These are phyloP conservation scores for Craniophora ligustri DNA, from an alignment of 2,888 invertebrate genomes.

Conservation along the genomic window DNA sequence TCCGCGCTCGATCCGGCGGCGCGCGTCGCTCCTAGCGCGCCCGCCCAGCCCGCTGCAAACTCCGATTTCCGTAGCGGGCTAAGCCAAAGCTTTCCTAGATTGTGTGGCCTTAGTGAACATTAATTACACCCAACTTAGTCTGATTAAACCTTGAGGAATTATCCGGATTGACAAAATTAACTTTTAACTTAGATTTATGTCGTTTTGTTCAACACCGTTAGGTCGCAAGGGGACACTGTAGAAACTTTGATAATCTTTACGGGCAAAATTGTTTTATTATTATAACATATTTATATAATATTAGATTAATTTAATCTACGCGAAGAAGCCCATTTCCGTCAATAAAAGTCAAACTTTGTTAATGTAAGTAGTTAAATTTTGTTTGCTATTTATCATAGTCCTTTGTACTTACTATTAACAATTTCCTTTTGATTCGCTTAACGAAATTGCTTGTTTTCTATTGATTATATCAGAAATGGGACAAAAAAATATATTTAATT, in stretches of 20 bases:
- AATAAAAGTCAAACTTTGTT: slow-evolving; percentile 22
- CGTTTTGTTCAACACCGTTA: slow-evolving; percentile 59
- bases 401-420: slow-evolving; percentile 10
- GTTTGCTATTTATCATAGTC: slow-evolving; percentile 8
- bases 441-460: slow-evolving; percentile 3
- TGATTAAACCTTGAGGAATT: slow-evolving; percentile 89
- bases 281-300: slow-evolving; percentile 24
- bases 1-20: slow-evolving; percentile 41
- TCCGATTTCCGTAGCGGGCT: slow-evolving; percentile 78
- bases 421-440: slow-evolving; percentile 16
- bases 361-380: slow-evolving; percentile 29
- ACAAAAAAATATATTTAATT: slow-evolving; percentile 4
- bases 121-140: slow-evolving; percentile 88
- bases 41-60: slow-evolving; percentile 69
- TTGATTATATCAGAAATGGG: slow-evolving; percentile 3
- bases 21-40: slow-evolving; percentile 38
- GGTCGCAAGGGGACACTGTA: slow-evolving; percentile 26
- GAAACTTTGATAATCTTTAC: slow-evolving; percentile 44
- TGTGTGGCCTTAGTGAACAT: slow-evolving; percentile 88
- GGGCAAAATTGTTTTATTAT: slow-evolving; percentile 41
- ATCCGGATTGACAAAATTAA: slow-evolving; percentile 88
- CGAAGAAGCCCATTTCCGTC: slow-evolving; percentile 24
- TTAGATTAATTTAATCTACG: background rate
- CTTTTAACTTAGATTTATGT: slow-evolving; percentile 88
- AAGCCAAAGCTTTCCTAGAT: slow-evolving; percentile 86